Evolutionary conservation across 2,113 vertebrate species (phyloP), one percentile per base, ranked within the genome.

Genomic region (Eulacestoma nigropectus): DNA sequence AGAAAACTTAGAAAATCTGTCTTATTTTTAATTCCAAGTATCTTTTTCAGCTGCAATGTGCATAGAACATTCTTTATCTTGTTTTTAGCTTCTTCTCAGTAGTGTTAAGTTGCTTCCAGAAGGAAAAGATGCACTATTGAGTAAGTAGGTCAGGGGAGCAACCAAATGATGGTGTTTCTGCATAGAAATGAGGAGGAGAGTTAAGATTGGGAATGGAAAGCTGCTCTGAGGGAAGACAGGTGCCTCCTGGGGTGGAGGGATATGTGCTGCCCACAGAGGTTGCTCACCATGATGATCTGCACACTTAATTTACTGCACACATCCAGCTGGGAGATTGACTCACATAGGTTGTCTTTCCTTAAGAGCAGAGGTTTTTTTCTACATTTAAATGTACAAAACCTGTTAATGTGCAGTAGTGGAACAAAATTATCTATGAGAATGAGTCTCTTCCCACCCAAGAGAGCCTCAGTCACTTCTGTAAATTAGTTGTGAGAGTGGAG

Each of bases 141-240:
- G 21, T 89, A 95, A 89, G 60, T 79, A 82, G 94, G 89, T 92
- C 91, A 82, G 26, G 70, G 39, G 91, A 91, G 55, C 93, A 82
- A 49, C 10, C 41, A 53, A 64, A 49, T 44, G 68, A 57, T 81
- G 87, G 32, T 17, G 4, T 53, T 94, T 89, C 63, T 77, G 59
- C 56, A 35, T 32, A 87, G 89, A 69, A 85, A 49, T 5, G 56
- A 53, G 67, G 57, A 70, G 64, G 32, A 64, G 47, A 64, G 56
- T 52, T 69, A 19, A 53, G 52, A 5, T 11, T 87, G 62, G 60
- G 41, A 84, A 60, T 22, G 55, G 22, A 55, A 87, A 80, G 60
- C 47, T 55, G 49, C 53, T 84, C 37, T 39, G 41, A 33, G 55
- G 76, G 52, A 37, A 70, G 68, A 10, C 27, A 17, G 41, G n/a